phyloP scores from a whole-genome alignment of 1,140 invertebrate genomes.

The Drosophila sucinea region DNA sequence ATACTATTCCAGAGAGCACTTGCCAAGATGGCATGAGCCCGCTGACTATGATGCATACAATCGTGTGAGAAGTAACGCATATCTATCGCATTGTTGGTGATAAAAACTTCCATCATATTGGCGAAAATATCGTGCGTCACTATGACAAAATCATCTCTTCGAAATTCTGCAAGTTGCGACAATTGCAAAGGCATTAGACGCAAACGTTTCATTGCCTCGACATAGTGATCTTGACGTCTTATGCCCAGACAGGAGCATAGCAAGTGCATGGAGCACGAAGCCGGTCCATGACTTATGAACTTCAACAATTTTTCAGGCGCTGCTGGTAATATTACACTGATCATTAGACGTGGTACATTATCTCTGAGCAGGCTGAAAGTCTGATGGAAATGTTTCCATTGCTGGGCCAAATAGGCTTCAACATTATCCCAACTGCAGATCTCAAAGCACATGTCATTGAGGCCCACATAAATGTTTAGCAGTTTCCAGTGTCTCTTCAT shows the following conservation, averaged over 20 bases:
- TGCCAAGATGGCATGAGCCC: slow-evolving; percentile 84
- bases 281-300: slow-evolving; percentile 49
- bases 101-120: slow-evolving; percentile 78
- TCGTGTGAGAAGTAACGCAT: slow-evolving; percentile 86
- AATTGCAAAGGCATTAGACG: slow-evolving; percentile 61
- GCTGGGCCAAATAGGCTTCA: slow-evolving; percentile 33
- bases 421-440: slow-evolving; percentile 83
- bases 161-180: slow-evolving; percentile 66
- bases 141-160: slow-evolving; percentile 85
- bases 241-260: slow-evolving; percentile 81
- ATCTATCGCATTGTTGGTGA: slow-evolving; percentile 83
- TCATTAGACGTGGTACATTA: slow-evolving; percentile 51
- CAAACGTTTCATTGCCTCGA: slow-evolving; percentile 69
- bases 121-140: slow-evolving; percentile 84
- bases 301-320: slow-evolving; percentile 63
- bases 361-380: slow-evolving; percentile 46
- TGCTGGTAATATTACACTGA: slow-evolving; percentile 44
- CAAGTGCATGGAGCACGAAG: slow-evolving; percentile 61
- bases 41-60: slow-evolving; percentile 89
- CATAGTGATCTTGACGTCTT: slow-evolving; percentile 62
- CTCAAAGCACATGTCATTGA: slow-evolving; percentile 88
- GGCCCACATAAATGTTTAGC: slow-evolving; percentile 87
- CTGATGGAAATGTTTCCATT: slow-evolving; percentile 29
- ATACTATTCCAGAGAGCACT: slow-evolving; percentile 86
- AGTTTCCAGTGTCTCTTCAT: slow-evolving; percentile 87